Percentiles rank a stretch among this genome's conserved stretches.
phyloP scores from a whole-genome alignment of 2,113 vertebrate species.

The Butastur rufipennis region DNA sequence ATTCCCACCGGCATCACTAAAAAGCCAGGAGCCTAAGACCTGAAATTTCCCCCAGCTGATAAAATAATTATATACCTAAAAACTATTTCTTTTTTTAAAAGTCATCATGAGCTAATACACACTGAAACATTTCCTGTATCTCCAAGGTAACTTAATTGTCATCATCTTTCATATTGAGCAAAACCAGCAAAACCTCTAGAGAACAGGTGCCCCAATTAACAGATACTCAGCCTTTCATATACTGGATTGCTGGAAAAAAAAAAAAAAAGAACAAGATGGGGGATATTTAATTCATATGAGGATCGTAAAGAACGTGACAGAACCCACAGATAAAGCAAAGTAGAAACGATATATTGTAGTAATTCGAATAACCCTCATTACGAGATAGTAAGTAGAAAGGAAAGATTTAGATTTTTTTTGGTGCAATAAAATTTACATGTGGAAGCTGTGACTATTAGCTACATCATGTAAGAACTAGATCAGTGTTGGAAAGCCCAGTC shows the following conservation, averaged over 20 bases:
- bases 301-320: not conserved
- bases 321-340: not conserved
- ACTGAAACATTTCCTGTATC: not conserved
- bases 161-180: not conserved
- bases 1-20: not conserved
- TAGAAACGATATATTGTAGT: not conserved
- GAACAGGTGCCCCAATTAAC: not conserved
- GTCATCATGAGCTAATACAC: not conserved
- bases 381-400: not conserved
- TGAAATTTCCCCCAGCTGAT: not conserved
- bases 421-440: not conserved
- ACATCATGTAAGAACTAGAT: not conserved
- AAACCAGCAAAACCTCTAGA: not conserved
- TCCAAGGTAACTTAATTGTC: not conserved
- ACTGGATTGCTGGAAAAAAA: not conserved
- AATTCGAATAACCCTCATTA: not conserved
- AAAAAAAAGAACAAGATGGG: not conserved
- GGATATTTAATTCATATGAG: not conserved
- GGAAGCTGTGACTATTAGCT: not conserved
- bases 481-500: not conserved
- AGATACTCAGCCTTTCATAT: not conserved
- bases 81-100: not conserved
- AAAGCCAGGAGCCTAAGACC: not conserved
- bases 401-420: not conserved
- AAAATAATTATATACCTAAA: not conserved